Evolutionary conservation across 2,888 invertebrate genomes (phyloP), one percentile per base, ranked within the genome.

Genomic region (Mesorhabditis belari): DNA sequence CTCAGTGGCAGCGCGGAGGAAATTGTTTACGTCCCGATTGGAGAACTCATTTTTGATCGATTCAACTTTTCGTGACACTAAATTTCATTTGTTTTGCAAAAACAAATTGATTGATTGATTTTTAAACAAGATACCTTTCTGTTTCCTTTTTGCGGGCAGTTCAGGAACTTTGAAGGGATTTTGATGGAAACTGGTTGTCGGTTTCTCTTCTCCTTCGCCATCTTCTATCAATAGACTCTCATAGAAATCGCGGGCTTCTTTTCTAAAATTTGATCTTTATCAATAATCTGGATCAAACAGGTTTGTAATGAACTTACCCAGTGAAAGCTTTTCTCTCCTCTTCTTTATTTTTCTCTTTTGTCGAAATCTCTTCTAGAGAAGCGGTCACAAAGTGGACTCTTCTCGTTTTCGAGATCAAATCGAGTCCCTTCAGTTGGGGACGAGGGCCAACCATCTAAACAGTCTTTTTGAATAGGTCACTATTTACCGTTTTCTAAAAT

Each of bases 1-100:
- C 9, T 68, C 64, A 35, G 67, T 64, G 9, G 70, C 72, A 12
- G 72, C 72, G 55, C 65, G 67, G 49, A 75, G 61, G 60, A 68
- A 75, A 6, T 57, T 52, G 50, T 66, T 61, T 2, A 58, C 26
- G 61, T 72, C 72, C 23, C 69, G 53, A 5, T 61, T 63, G 6
- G 57, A 59, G 50, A 69, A 52, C 6, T 44, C 28, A n/a, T 35
- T 26, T 27, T 56, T 28, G 5, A 19, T 52, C 49, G 19, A n/a
- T 35, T 35, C 17, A 6, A 35, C 35, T 35, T 35, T 35, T 12
- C 35, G 35, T 35, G 35, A 12, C 17, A 12, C 6, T 35, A 6
- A 35, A 12, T 35, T 35, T 35, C 17, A 17, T 17, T 17, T 35
- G 17, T 17, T 6, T 35, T 35, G 17, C 17, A 35, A 12, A 12